A percentile compares a stretch with the other conserved stretches of the same genome.
phyloP scores from a whole-genome alignment of 2,888 invertebrate species.

The Mythimna loreyi region DNA sequence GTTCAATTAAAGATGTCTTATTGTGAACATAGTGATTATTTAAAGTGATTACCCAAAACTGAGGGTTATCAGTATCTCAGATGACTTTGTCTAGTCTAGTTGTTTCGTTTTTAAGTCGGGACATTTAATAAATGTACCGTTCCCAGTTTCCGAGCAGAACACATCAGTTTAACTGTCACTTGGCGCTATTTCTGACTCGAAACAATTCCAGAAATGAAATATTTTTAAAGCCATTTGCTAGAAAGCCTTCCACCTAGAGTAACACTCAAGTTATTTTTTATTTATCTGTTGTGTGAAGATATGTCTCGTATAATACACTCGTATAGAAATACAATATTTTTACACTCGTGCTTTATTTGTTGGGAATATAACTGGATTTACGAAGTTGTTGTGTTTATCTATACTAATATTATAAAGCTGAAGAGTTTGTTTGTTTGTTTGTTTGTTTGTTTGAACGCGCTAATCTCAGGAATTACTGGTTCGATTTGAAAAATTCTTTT shows the following conservation, averaged over 20 bases:
- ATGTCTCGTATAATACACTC: conserved; percentile 35
- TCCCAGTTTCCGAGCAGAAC: conserved; percentile 76
- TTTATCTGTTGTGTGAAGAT: conserved; percentile 66
- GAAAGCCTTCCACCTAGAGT: conserved; percentile 82
- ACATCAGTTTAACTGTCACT: conserved; percentile 88
- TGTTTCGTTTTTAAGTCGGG: conserved; percentile 69
- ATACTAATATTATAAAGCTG: no score
- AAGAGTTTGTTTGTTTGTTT: no score
- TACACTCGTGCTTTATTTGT: conserved; percentile 25
- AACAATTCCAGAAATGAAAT: conserved; percentile 88
- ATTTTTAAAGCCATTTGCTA: conserved; percentile 88
- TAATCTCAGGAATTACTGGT: no score
- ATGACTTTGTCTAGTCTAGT: conserved; percentile 63
- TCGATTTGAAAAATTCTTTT: no score
- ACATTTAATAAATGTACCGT: conserved; percentile 85
- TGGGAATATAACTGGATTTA: conserved; percentile 20
- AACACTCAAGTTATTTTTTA: conserved; percentile 81
- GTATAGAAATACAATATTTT: conserved; percentile 39
- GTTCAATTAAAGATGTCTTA: background rate
- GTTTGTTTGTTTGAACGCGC: no score
- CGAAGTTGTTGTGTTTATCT: conserved; percentile 13
- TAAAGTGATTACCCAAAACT: conserved; percentile 21
- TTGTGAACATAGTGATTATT: conserved; percentile 1
- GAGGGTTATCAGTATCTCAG: conserved; percentile 37
- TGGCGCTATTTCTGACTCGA: conserved; percentile 85